Conservation (phyloP, 2,113 vertebrate genomes). For the Conger conger region DNA sequence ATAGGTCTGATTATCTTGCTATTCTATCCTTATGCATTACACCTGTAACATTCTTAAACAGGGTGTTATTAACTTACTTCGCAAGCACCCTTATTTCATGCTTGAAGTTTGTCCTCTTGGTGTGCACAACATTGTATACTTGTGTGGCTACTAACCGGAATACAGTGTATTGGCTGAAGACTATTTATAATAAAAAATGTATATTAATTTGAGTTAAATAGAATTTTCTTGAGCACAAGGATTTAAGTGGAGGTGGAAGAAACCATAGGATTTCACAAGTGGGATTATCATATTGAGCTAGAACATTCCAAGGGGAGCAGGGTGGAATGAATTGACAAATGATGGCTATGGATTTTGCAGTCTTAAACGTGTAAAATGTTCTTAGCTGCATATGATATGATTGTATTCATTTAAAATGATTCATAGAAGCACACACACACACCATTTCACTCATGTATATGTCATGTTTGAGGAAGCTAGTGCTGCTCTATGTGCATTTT, state of each 20-base stretch:
- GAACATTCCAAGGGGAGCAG: no score
- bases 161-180: slow-evolving; percentile 17
- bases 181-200: slow-evolving; percentile 42
- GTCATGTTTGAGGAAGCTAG: no score
- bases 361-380: no score
- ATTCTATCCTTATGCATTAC: neutral
- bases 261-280: neutral
- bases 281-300: no score
- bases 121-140: slow-evolving; percentile 25
- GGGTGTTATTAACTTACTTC: neutral
- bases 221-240: neutral
- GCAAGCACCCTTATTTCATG: neutral
- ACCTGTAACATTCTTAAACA: neutral
- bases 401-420: no score
- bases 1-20: neutral
- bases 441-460: no score
- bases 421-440: no score
- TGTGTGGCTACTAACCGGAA: slow-evolving; percentile 35
- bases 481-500: no score
- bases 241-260: neutral
- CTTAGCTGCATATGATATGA: no score
- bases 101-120: neutral
- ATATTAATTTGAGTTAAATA: neutral
- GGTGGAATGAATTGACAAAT: no score
- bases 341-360: no score